Evolutionary conservation across 1,140 invertebrate genomes (phyloP).

Genomic region (Temnothorax longispinosus): DNA sequence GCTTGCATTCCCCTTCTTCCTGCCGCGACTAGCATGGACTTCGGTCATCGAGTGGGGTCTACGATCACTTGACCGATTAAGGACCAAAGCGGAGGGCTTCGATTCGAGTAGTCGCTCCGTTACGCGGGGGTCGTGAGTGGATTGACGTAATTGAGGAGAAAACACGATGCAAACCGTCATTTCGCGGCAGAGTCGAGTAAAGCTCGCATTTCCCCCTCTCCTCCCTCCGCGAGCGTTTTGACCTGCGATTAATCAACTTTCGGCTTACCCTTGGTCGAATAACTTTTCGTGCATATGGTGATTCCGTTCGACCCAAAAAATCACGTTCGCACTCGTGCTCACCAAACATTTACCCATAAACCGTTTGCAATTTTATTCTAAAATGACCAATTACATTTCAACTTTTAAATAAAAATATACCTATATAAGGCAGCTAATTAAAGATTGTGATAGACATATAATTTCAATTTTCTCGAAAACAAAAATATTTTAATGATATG

Average conservation of each 20-base stretch:
- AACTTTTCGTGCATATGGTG: constrained; percentile 1
- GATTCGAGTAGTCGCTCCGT: constrained; percentile 82
- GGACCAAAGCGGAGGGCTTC: constrained; percentile 81
- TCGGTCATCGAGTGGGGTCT: constrained; percentile 77
- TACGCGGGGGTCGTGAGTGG: constrained; percentile 82
- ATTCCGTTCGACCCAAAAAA: background rate
- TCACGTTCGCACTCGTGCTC: background rate
- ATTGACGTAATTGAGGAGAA: constrained; percentile 86
- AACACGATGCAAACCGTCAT: constrained; percentile 81
- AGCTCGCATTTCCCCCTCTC: background rate
- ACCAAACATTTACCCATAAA: background rate
- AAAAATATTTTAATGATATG: background rate
- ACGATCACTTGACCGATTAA: constrained; percentile 86
- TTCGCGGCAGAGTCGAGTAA: constrained; percentile 71
- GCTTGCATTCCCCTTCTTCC: constrained; percentile 63
- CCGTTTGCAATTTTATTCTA: background rate
- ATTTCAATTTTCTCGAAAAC: background rate
- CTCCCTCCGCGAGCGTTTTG: constrained; percentile 15
- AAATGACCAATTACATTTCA: background rate
- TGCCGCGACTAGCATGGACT: constrained; percentile 60
- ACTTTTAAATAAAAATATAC: background rate
- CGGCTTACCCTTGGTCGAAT: background rate
- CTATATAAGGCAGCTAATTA: background rate
- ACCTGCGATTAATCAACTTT: constrained; percentile 63
- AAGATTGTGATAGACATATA: background rate